These are phyloP conservation scores for Xiphophorus birchmanni DNA, from an alignment of 2,797 vertebrate species.

Conservation along the genomic window DNA sequence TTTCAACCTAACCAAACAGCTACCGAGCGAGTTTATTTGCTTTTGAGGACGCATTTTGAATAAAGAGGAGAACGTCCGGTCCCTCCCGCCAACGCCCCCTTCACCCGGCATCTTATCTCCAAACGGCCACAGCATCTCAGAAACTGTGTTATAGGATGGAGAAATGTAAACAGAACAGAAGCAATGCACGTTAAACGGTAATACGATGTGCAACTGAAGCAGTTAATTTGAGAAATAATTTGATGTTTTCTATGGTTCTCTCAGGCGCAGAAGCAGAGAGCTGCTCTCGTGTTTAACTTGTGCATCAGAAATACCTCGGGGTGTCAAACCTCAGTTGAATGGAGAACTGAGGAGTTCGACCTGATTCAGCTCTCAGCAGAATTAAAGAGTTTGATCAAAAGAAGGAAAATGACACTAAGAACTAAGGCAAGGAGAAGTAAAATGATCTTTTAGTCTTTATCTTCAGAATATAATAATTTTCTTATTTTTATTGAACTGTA, in stretches of 20 bases:
- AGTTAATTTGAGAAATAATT: background rate
- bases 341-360: background rate
- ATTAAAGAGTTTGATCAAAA: conserved; percentile 12
- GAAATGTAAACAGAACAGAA: conserved; percentile 31
- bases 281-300: background rate
- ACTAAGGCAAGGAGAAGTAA: background rate
- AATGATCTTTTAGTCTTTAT: background rate
- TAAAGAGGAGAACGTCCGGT: conserved; percentile 37
- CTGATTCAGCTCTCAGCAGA: background rate
- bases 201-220: background rate
- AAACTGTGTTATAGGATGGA: conserved; percentile 22
- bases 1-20: conserved; percentile 67
- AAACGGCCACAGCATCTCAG: conserved; percentile 22
- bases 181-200: conserved; percentile 18
- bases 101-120: conserved; percentile 37
- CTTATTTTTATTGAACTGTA: background rate
- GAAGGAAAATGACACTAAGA: background rate
- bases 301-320: background rate
- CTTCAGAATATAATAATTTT: background rate
- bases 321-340: background rate
- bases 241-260: background rate
- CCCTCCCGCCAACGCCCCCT: background rate
- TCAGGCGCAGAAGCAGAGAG: background rate
- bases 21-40: conserved; percentile 66
- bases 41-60: conserved; percentile 65